These are phyloP conservation scores for Tonatia bakeri DNA, from an alignment of 2,113 vertebrate genomes.

Conservation along the genomic window DNA sequence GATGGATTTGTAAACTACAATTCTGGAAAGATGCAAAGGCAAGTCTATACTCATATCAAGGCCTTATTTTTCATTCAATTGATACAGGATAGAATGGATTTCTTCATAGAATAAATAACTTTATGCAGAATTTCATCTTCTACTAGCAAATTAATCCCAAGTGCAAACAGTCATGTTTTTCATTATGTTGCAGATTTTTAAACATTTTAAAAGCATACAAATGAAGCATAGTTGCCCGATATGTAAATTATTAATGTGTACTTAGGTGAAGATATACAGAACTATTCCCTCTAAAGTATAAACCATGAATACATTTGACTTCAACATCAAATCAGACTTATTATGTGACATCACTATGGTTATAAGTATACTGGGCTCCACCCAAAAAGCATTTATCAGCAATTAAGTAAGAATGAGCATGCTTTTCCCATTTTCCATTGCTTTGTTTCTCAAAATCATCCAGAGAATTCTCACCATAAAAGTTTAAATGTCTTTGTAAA, in stretches of 20 bases:
- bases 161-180: not conserved
- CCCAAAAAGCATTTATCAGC: not conserved
- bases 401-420: not conserved
- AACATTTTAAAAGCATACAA: not conserved
- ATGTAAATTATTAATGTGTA: not conserved
- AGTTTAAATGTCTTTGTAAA: not conserved
- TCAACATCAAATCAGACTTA: not conserved
- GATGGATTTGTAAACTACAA: not conserved
- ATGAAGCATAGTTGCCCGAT: not conserved
- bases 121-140: not conserved
- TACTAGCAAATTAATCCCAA: not conserved
- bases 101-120: not conserved
- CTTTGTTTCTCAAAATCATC: not conserved
- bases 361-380: not conserved
- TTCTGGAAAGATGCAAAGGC: not conserved
- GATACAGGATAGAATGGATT: not conserved
- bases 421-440: not conserved
- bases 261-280: not conserved
- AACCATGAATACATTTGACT: slow-evolving; percentile 9
- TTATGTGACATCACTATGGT: not conserved
- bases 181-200: not conserved
- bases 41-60: not conserved
- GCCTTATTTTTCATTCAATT: not conserved
- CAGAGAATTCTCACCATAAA: not conserved
- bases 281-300: not conserved